These are phyloP conservation scores for Lampris incognitus DNA, from an alignment of 2,113 vertebrate species.

Conservation along the genomic window DNA sequence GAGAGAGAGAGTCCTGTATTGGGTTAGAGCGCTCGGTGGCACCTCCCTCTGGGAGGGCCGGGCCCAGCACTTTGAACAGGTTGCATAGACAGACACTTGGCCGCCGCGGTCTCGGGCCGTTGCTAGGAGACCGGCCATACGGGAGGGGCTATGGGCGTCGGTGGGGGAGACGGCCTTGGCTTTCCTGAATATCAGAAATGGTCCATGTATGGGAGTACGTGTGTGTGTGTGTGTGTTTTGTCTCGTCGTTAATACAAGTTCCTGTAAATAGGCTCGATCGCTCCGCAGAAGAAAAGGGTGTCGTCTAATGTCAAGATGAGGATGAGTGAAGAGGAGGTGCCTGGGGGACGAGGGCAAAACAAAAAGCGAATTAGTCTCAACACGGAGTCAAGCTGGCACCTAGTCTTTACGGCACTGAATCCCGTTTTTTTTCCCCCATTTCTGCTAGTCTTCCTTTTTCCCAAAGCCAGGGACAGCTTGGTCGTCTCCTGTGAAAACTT, in stretches of 20 bases:
- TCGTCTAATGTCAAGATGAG: conserved; percentile 92
- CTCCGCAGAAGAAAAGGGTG: conserved; percentile 53
- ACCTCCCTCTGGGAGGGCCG: conserved; percentile 86
- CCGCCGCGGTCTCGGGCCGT: conserved; percentile 70
- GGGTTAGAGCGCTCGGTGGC: conserved; percentile 54
- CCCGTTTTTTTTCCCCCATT: no score
- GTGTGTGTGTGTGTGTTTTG: conserved; percentile 46
- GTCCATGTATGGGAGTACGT: conserved; percentile 73
- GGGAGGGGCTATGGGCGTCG: conserved; percentile 51
- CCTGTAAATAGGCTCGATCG: conserved; percentile 52
- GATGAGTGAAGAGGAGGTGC: conserved; percentile 97
- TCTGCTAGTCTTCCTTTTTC: no score
- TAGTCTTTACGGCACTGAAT: no score
- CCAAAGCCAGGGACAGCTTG: no score
- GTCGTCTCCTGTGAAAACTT: no score
- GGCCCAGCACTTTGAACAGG: conserved; percentile 92
- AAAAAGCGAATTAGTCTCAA: neutral
- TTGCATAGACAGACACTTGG: conserved; percentile 98
- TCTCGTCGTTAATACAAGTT: conserved; percentile 49
- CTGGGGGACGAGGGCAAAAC: conserved; percentile 73
- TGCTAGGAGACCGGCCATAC: conserved; percentile 88
- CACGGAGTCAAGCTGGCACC: no score
- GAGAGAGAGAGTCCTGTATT: conserved; percentile 59
- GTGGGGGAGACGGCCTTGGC: conserved; percentile 91
- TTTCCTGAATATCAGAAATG: conserved; percentile 99